Conservation (phyloP, 2,888 invertebrate genomes). For the Drosophila glabriapex region DNA sequence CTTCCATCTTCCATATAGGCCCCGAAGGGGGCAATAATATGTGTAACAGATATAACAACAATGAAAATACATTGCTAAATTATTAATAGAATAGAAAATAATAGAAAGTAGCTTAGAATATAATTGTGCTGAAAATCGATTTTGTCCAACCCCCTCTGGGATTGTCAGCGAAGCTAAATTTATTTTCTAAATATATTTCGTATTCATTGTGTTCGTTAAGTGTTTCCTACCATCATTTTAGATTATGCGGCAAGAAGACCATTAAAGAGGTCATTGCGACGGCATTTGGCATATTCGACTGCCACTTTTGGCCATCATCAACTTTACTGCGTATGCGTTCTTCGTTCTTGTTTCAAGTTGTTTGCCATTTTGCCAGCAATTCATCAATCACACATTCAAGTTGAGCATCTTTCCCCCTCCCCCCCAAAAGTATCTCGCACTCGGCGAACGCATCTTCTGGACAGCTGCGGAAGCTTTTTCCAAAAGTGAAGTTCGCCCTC, state of each 20-base stretch:
- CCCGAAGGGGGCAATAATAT: neutral
- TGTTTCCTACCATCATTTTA: slow-evolving; percentile 22
- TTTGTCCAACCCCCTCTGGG: neutral
- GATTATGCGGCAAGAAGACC: slow-evolving; percentile 32
- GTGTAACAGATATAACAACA: neutral
- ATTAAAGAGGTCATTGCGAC: slow-evolving; percentile 39
- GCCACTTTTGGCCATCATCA: slow-evolving; percentile 35
- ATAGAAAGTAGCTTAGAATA: neutral
- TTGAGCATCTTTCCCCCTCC: slow-evolving; percentile 15
- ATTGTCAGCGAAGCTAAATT: neutral
- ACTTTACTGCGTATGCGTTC: slow-evolving; percentile 25
- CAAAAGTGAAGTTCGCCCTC: slow-evolving; percentile 39
- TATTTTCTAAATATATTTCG: neutral
- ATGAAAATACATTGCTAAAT: neutral
- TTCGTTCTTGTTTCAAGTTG: slow-evolving; percentile 3
- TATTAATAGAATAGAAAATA: neutral
- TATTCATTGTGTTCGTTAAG: slow-evolving; percentile 13
- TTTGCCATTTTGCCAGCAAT: slow-evolving; percentile 51
- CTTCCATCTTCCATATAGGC: too few relatives aligned
- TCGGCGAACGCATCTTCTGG: slow-evolving; percentile 44
- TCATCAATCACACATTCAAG: slow-evolving; percentile 69
- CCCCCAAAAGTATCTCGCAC: slow-evolving; percentile 34
- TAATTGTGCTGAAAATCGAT: neutral
- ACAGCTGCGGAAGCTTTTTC: slow-evolving; percentile 20
- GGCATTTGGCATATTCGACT: slow-evolving; percentile 37